These are phyloP conservation scores for Diploptera punctata DNA, from an alignment of 2,888 invertebrate genomes.

Conservation along the genomic window DNA sequence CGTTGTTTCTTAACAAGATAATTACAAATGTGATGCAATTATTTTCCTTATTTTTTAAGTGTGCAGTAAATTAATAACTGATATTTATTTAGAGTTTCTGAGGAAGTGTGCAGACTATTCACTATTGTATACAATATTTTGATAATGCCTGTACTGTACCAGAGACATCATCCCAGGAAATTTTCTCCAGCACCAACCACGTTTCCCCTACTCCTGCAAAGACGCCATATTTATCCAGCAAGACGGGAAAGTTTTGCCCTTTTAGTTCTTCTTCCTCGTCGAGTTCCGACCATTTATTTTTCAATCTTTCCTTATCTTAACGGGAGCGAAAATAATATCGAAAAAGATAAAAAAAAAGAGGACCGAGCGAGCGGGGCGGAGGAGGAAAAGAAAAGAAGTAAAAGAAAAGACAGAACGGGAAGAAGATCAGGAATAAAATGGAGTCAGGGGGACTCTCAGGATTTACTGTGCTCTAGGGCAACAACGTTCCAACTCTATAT, in stretches of 20 bases:
- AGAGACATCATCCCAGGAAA: neutral
- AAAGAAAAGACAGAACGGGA: conserved; percentile 15
- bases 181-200: neutral
- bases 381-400: conserved; percentile 1
- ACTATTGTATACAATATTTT: neutral
- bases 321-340: conserved; percentile 43
- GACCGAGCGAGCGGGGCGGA: neutral
- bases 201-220: neutral
- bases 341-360: conserved; percentile 37
- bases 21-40: too few relatives aligned
- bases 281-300: conserved; percentile 43
- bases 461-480: neutral
- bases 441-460: conserved; percentile 5
- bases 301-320: conserved; percentile 43
- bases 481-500: neutral
- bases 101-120: too few relatives aligned
- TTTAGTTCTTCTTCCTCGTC: conserved; percentile 24
- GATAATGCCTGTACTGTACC: conserved; percentile 12
- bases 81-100: too few relatives aligned
- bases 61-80: too few relatives aligned
- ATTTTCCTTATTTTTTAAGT: too few relatives aligned
- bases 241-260: conserved; percentile 35
- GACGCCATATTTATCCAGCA: conserved; percentile 35
- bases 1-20: too few relatives aligned
- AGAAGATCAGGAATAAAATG: conserved; percentile 27